A percentile compares a stretch with the other conserved stretches of the same genome.
phyloP scores from a whole-genome alignment of 1,140 invertebrate species.

The Pseudomyrmex flavicornis region DNA sequence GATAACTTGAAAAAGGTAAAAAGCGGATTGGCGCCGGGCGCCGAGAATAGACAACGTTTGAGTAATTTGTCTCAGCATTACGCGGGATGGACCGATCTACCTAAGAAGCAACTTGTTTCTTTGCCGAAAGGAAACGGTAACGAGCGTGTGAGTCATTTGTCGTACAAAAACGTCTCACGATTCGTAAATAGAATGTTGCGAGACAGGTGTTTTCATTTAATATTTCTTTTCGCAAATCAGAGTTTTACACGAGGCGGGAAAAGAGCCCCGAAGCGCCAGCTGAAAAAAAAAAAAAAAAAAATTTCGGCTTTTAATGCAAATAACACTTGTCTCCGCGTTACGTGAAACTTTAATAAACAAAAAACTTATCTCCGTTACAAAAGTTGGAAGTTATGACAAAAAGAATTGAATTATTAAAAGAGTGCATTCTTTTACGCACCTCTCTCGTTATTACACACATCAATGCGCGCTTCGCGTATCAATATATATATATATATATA shows the following conservation, averaged over 20 bases:
- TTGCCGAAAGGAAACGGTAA: constrained; percentile 5
- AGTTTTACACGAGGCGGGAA: background rate
- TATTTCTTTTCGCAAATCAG: constrained; percentile 4
- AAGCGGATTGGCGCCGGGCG: constrained; percentile 34
- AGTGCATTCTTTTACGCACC: too few relatives aligned
- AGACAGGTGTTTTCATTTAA: constrained; percentile 28
- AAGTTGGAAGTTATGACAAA: too few relatives aligned
- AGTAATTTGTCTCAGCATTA: constrained; percentile 59
- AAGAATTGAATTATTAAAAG: too few relatives aligned
- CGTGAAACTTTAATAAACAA: too few relatives aligned
- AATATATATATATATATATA: too few relatives aligned
- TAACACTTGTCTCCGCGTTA: too few relatives aligned
- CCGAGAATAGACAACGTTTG: constrained; percentile 36
- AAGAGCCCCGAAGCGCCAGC: too few relatives aligned
- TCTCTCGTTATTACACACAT: too few relatives aligned
- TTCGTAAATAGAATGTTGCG: constrained; percentile 43
- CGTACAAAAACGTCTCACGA: constrained; percentile 3
- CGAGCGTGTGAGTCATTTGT: constrained; percentile 10
- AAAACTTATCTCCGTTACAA: too few relatives aligned
- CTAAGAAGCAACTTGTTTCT: constrained; percentile 22
- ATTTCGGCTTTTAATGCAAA: too few relatives aligned
- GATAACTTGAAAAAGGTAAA: constrained; percentile 24
- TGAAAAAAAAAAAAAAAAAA: too few relatives aligned
- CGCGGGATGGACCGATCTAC: constrained; percentile 39
- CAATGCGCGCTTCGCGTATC: too few relatives aligned